Evolutionary conservation across 1,140 invertebrate species (phyloP).

Genomic region (Octopus sinensis): DNA sequence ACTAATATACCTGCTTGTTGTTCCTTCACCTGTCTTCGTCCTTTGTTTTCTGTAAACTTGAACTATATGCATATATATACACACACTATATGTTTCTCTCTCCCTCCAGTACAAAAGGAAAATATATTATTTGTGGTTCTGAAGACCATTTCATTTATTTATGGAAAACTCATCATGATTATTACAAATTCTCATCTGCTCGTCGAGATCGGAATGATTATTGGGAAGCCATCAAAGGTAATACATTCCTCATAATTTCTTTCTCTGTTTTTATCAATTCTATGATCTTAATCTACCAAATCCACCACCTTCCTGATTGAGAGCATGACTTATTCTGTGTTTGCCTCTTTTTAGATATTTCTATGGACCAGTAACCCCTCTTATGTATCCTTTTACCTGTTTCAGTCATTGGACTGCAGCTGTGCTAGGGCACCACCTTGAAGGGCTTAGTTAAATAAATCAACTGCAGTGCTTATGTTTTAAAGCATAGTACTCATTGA

Average conservation of each 20-base stretch:
- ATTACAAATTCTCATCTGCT: slow-evolving; percentile 90
- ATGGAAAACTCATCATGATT: slow-evolving; percentile 93
- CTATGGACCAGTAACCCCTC: background rate
- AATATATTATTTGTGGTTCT: slow-evolving; percentile 92
- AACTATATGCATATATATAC: too few relatives aligned
- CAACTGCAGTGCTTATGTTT: too few relatives aligned
- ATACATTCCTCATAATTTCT: slow-evolving; percentile 7
- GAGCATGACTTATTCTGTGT: background rate
- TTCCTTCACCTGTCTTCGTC: too few relatives aligned
- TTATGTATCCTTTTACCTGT: too few relatives aligned
- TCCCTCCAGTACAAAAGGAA: slow-evolving; percentile 42
- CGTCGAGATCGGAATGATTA: slow-evolving; percentile 91
- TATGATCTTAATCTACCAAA: background rate
- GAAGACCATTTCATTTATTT: slow-evolving; percentile 98
- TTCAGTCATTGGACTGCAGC: too few relatives aligned
- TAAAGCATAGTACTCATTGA: too few relatives aligned
- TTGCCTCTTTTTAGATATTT: background rate
- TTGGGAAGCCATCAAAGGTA: slow-evolving; percentile 93
- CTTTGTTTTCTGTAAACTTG: too few relatives aligned
- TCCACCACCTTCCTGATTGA: background rate
- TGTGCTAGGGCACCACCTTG: too few relatives aligned
- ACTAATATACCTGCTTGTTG: too few relatives aligned
- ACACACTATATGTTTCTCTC: too few relatives aligned
- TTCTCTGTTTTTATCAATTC: background rate
- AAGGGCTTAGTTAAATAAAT: too few relatives aligned